Base-by-base conservation (phyloP, 1,140 invertebrate genomes). In the Papilio machaon region DNA sequence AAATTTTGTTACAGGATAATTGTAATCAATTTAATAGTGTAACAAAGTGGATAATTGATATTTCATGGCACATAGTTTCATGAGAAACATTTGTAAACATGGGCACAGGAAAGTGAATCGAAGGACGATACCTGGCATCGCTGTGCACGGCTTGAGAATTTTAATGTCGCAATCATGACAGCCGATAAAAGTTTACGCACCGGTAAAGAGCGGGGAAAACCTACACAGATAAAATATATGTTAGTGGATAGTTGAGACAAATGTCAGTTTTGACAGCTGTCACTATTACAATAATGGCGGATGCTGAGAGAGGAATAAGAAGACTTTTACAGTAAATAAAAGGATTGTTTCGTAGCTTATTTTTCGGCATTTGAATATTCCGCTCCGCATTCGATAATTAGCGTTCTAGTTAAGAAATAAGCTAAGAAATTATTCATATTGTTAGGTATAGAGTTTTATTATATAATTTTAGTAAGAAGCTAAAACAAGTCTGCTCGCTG, bases 21-120 rank as follows among this genome's bases (percentile, higher is more conserved):
- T 54, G 17, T 17, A 17, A 17, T n/a, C 15, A 17, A 6, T 54
- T 13, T 54, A 54, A 54, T 54, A 15, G 52, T 54, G 5, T 54
- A 38, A 70, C 30, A 70, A 70, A 70, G 11, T 70, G 64, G 64
- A 13, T 70, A 70, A 74, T 74, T 74, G 46, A 74, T 47, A 74
- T 47, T 73, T 43, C n/a, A 46, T 43, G 9, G 38, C 38, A 74
- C n/a, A 74, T 74, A n/a, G 13, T n/a, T 75, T 75, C 43, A 38
- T 23, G 19, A 52, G 74, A 76, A 49, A 76, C 15, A 54, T 9
- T 13, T 15, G 47, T 76, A 76, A 76, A 76, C 74, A 76, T 76
- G 46, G 74, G 47, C 23, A 19, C 74, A 76, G 74, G 46, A 76
- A 76, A 76, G 74, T 76, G 46, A 76, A 76, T 76, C 74, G 47